Base-by-base conservation (phyloP, 2,888 invertebrate species). In the Chaetogeoica ovagalla region DNA sequence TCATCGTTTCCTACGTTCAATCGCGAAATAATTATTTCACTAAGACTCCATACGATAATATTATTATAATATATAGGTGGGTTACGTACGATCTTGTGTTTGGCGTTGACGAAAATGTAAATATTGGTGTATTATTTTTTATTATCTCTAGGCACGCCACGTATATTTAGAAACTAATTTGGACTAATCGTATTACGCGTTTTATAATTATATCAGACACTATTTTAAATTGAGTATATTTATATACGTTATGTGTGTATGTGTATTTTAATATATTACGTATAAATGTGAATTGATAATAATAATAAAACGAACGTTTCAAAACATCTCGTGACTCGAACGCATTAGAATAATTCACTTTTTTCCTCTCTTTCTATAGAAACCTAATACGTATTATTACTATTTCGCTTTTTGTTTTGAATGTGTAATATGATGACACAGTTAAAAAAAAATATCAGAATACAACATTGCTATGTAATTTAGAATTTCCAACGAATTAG, bases 131-230 rank as follows among this genome's bases (percentile, higher is more conserved):
- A 43, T 43, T 43, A 3, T 48, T 62, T 77, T 77, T 55, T 69
- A 69, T 77, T 77, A 77, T 69, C 59, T 39, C 30, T 69, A n/a
- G 48, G 19, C 77, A 77, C 77, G 77, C 69, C 17, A 77, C 23
- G 52, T 62, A 23, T 21, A 60, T 48, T 62, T 69, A 52, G n/a
- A 77, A 77, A 69, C 60, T 69, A 69, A 77, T 77, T 52, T 37
- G 52, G 37, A 77, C 48, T 77, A 77, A 77, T 69, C 62, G 52
- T 52, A 60, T 77, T 60, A 69, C 7, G 30, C 11, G 43, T 43
- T 4, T 30, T 30, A 30, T 76, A 76, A 76, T 76, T 76, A 76
- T 60, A 60, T 30, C 23, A 43, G 37, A 60, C 68, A 66, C 59
- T 59, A 57, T 57, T n/a, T 37, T 17, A 37, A 5, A 37, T 48